A percentile compares a stretch with the other conserved stretches of the same genome.
Conservation (phyloP, 2,888 invertebrate species). For the Camponotus fellah region DNA sequence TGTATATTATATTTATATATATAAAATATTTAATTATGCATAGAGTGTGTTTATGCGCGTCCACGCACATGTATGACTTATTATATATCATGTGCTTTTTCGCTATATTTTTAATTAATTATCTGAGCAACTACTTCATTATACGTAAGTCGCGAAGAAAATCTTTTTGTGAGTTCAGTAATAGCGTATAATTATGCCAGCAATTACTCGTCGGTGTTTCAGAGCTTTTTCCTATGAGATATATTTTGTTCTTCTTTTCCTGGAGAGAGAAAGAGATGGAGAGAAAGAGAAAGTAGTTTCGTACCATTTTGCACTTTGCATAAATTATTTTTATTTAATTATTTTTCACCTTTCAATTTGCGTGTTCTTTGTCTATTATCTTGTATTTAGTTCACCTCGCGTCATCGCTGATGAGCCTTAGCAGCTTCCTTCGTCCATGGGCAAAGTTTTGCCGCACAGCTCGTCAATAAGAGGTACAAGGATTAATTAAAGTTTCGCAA, state of each 20-base stretch:
- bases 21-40: background rate
- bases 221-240: constrained; percentile 17
- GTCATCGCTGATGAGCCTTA: constrained; percentile 23
- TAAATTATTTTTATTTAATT: constrained; percentile 61
- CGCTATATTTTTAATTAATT: background rate
- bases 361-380: constrained; percentile 47
- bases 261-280: background rate
- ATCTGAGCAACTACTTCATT: constrained; percentile 1
- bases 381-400: constrained; percentile 25
- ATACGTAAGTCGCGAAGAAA: background rate
- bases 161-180: background rate
- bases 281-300: background rate
- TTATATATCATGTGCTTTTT: background rate
- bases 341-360: constrained; percentile 30
- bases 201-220: constrained; percentile 9
- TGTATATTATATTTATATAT: background rate
- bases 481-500: constrained; percentile 81
- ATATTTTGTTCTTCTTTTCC: background rate
- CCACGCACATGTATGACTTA: background rate
- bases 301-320: background rate
- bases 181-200: constrained; percentile 2
- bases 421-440: constrained; percentile 14
- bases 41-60: background rate
- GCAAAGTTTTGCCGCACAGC: constrained; percentile 69
- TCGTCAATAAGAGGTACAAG: constrained; percentile 76